These are phyloP conservation scores for Neofelis nebulosa DNA, from an alignment of 2,113 vertebrate species.

Conservation along the genomic window DNA sequence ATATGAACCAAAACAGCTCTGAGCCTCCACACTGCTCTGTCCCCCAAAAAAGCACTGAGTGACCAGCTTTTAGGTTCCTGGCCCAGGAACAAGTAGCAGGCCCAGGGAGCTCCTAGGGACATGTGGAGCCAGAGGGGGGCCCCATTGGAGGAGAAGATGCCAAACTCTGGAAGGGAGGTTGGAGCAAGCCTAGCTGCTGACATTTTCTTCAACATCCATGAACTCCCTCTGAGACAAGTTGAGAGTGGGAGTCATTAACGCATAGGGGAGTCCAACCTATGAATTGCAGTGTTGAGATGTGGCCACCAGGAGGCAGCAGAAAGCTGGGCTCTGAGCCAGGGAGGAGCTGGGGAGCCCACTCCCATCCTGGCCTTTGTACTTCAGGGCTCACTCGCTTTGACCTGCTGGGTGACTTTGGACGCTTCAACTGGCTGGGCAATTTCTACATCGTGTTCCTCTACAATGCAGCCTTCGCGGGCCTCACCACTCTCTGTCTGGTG, in stretches of 20 bases:
- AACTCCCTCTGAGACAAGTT: not conserved
- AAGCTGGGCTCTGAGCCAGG: conserved; percentile 13
- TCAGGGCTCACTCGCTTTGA: conserved; percentile 97
- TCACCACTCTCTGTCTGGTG: conserved; percentile 95
- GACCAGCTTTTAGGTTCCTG: not conserved
- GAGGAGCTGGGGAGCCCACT: not conserved
- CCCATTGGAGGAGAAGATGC: not conserved
- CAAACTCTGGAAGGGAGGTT: not conserved
- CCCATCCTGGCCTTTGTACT: not conserved
- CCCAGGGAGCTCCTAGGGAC: not conserved
- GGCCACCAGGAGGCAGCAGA: conserved; percentile 69
- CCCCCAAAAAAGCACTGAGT: not conserved
- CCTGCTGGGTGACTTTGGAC: conserved; percentile 95
- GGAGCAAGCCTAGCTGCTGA: not conserved
- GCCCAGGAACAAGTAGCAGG: not conserved
- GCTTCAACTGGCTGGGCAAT: conserved; percentile 97
- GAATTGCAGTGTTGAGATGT: conserved; percentile 15
- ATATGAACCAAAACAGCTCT: not conserved
- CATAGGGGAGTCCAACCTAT: not conserved
- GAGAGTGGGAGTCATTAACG: not conserved
- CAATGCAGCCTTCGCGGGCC: conserved; percentile 95
- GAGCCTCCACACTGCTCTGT: not conserved
- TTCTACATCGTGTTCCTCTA: conserved; percentile 97
- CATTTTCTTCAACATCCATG: not conserved
- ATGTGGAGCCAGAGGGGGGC: not conserved